These are phyloP conservation scores for Xestia ashworthii DNA, from an alignment of 2,888 invertebrate species.

Conservation along the genomic window DNA sequence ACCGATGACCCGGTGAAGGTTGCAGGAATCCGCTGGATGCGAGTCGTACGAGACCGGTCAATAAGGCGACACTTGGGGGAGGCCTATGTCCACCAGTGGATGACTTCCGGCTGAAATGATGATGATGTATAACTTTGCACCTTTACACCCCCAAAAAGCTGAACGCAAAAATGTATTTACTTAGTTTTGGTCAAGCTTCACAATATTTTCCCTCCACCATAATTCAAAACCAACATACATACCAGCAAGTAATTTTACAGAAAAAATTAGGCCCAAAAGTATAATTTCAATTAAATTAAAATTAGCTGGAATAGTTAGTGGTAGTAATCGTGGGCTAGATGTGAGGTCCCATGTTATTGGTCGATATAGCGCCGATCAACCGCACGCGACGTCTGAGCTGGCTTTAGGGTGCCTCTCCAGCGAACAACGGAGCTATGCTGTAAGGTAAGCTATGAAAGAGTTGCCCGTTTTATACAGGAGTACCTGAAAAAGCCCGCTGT, in stretches of 20 bases:
- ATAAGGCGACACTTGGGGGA: too few species aligned
- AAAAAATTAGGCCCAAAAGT: constrained; percentile 33
- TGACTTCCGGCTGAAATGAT: too few species aligned
- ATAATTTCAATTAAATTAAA: constrained; percentile 63
- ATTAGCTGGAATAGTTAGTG: constrained; percentile 51
- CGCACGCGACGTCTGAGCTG: constrained; percentile 48
- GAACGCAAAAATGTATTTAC: background rate
- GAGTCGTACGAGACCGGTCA: too few species aligned
- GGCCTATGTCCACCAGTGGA: too few species aligned
- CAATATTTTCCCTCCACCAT: background rate
- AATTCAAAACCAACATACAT: background rate
- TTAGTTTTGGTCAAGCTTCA: background rate
- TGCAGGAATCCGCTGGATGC: too few species aligned
- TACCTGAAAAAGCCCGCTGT: background rate
- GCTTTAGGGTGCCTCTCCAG: background rate
- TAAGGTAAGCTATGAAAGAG: background rate
- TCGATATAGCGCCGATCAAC: constrained; percentile 40
- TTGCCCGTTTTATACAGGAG: background rate
- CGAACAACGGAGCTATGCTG: background rate
- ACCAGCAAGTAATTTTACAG: constrained; percentile 33
- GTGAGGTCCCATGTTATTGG: constrained; percentile 30
- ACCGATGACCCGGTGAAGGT: too few species aligned
- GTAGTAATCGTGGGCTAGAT: constrained; percentile 30
- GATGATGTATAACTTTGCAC: too few species aligned
- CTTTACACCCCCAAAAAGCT: too few species aligned